Conservation (phyloP, 2,888 invertebrate species). For the Parthenolecanium corni region DNA sequence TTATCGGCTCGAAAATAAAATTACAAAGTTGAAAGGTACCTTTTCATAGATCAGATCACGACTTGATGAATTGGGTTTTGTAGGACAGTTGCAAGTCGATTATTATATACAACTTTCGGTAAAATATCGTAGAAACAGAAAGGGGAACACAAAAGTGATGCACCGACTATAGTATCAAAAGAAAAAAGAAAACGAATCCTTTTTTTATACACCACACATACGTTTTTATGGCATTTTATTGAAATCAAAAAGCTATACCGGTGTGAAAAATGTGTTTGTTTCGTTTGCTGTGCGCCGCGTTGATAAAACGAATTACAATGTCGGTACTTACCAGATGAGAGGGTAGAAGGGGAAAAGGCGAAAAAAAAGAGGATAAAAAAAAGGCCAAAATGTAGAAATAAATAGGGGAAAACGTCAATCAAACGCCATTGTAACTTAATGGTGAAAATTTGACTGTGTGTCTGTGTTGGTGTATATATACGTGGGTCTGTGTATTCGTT, state of each 20-base stretch:
- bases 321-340: neutral
- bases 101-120: too few relatives aligned
- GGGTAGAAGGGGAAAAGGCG: neutral
- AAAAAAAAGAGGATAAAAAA: neutral
- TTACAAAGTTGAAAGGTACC: too few relatives aligned
- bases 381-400: neutral
- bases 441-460: too few relatives aligned
- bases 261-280: neutral
- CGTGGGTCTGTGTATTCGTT: too few relatives aligned
- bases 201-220: neutral
- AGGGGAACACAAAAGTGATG: too few relatives aligned
- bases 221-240: neutral
- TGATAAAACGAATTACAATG: neutral
- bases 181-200: neutral
- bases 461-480: too few relatives aligned
- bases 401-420: neutral
- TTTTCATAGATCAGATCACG: too few relatives aligned
- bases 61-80: too few relatives aligned
- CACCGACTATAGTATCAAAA: too few relatives aligned
- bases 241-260: neutral
- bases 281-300: neutral
- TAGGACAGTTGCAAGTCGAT: too few relatives aligned
- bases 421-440: neutral
- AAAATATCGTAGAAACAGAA: too few relatives aligned
- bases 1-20: too few relatives aligned